phyloP scores from a whole-genome alignment of 2,888 invertebrate species.

The Apoda limacodes region DNA sequence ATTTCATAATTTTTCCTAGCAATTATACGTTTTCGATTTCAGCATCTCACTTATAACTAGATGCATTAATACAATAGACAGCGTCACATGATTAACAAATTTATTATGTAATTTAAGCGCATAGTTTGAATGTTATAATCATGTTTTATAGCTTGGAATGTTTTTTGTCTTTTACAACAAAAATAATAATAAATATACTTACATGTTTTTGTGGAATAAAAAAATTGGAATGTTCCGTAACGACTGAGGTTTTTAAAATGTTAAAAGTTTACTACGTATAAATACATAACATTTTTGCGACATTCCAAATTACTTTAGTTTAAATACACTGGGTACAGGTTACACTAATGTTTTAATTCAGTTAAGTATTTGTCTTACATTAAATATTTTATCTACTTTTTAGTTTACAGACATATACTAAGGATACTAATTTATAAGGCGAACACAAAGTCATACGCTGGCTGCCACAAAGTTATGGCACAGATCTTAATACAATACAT shows the following conservation, averaged over 20 bases:
- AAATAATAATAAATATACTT: too few species aligned
- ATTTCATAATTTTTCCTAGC: constrained; percentile 69
- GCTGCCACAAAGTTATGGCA: constrained; percentile 64
- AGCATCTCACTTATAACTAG: constrained; percentile 63
- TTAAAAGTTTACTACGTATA: too few species aligned
- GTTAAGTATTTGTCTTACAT: constrained; percentile 42
- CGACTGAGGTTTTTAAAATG: constrained; percentile 24
- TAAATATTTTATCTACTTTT: constrained; percentile 49
- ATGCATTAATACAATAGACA: constrained; percentile 52
- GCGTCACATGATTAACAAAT: constrained; percentile 46
- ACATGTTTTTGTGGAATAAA: constrained; percentile 32
- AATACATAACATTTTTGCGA: too few species aligned
- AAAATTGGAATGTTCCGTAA: constrained; percentile 40
- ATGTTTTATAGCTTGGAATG: constrained; percentile 51
- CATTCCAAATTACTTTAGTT: too few species aligned
- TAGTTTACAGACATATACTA: constrained; percentile 57
- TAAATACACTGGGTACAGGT: constrained; percentile 30
- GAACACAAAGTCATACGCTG: constrained; percentile 54
- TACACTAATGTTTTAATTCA: constrained; percentile 30
- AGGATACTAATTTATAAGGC: constrained; percentile 50
- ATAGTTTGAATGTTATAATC: constrained; percentile 45
- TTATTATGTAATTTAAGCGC: constrained; percentile 54
- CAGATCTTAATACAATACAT: constrained; percentile 42
- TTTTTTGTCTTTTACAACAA: constrained; percentile 37
- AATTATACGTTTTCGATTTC: constrained; percentile 64